Evolutionary conservation across 2,888 invertebrate species (phyloP).

Genomic region (Rhamphomyia laevipes): DNA sequence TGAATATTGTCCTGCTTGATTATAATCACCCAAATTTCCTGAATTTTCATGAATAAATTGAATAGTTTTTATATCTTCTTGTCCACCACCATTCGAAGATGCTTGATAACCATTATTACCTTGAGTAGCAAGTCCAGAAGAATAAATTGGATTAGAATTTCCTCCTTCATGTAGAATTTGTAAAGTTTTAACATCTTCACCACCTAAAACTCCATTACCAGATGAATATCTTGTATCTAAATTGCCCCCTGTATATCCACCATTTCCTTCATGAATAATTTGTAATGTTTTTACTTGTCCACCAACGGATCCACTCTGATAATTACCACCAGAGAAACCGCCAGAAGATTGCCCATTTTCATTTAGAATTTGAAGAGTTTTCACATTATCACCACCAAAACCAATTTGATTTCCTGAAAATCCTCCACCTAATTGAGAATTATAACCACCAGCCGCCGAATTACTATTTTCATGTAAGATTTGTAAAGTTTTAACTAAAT

Average conservation of each 20-base stretch:
- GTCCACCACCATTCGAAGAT: background rate
- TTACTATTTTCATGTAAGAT: background rate
- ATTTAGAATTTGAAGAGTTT: background rate
- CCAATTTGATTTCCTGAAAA: background rate
- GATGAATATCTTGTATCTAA: background rate
- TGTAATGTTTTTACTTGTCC: background rate
- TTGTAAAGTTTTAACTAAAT: background rate
- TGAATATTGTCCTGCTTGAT: background rate
- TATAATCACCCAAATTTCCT: background rate
- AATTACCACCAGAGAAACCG: background rate
- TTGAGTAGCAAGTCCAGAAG: background rate
- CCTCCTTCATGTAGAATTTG: background rate
- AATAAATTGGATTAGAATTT: background rate
- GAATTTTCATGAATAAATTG: constrained; percentile 6
- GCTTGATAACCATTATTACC: background rate
- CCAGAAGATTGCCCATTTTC: background rate
- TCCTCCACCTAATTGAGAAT: background rate
- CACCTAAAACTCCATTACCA: background rate
- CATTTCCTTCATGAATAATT: background rate
- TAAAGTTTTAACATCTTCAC: background rate
- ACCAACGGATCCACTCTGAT: background rate
- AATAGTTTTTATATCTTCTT: constrained; percentile 6
- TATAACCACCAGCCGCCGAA: background rate
- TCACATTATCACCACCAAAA: background rate
- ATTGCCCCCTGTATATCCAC: no score